Conservation (phyloP, 1,140 invertebrate genomes). For the Luehdorfia chinensis region DNA sequence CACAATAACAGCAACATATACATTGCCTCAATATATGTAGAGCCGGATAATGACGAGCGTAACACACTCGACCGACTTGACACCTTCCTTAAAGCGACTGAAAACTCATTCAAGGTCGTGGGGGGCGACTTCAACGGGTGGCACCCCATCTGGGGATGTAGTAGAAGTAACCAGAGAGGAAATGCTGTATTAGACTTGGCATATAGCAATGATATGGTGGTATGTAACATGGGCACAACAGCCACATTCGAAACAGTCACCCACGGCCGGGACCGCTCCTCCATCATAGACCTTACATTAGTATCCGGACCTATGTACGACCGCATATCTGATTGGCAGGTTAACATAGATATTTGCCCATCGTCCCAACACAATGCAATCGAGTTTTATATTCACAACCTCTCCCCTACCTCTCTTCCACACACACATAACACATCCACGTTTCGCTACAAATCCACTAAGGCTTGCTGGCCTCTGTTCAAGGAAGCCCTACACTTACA, state of each 20-base stretch:
- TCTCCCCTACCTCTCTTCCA: not conserved
- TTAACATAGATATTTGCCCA: slow-evolving; percentile 4
- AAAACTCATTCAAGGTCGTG: not conserved
- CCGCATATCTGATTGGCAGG: slow-evolving; percentile 1
- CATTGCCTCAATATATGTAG: slow-evolving; percentile 16
- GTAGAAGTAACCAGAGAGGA: slow-evolving; percentile 2
- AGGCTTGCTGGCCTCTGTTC: too few species aligned
- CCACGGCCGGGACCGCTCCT: not conserved
- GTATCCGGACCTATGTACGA: not conserved
- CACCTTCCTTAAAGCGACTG: slow-evolving; percentile 6
- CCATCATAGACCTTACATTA: slow-evolving; percentile 9
- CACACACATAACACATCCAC: too few species aligned
- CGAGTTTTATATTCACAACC: not conserved
- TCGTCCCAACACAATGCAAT: slow-evolving; percentile 17
- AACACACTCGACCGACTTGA: too few species aligned
- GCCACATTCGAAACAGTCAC: slow-evolving; percentile 15
- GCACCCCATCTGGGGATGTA: slow-evolving; percentile 15
- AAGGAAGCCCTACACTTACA: too few species aligned
- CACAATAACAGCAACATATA: not conserved
- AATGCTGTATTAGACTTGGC: not conserved
- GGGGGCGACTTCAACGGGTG: too few species aligned
- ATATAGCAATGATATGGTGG: not conserved
- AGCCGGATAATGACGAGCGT: slow-evolving; percentile 6
- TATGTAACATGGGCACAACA: not conserved
- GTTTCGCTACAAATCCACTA: too few species aligned